Base-by-base conservation (phyloP, 64 coral and sea anemone species). In the Astreopora myriophthalma region DNA sequence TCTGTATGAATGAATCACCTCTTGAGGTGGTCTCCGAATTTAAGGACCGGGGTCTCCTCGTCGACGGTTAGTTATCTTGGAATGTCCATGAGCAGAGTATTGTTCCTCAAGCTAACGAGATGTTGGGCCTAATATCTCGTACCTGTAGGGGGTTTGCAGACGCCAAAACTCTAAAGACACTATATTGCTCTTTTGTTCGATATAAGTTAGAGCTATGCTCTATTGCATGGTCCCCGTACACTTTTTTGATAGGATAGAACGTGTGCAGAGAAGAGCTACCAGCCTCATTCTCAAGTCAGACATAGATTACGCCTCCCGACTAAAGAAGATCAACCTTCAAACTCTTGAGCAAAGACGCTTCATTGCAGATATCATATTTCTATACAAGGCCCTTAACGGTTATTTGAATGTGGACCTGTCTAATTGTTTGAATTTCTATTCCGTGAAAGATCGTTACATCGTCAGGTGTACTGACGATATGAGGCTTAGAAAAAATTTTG, bases 241-340 rank as follows among this genome's bases (percentile, higher is more conserved):
- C 86, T 19, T 30, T 34, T 64, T 76, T 62, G 73, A 61, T 4
- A 61, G 34, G 44, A n/a, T 76, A 32, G 86, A 89, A 37, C 48
- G 55, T 60, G 19, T 76, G 1, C 86, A 89, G 86, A 51, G 88
- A 70, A 79, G 88, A 8, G 88, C 88, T 30, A 48, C 76, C 22
- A 91, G 72, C 64, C 84, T 92, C 27, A 92, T 92, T 1, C 62
- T 91, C 29, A 91, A 91, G 24, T 49, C 88, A 22, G 75, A 90
- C 37, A 63, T 40, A 19, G 37, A 57, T 8, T 90, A 71, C 52
- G 60, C 65, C 44, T 66, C 65, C 78, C 57, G 75, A 16, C 3
- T 62, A 69, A 48, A 16, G 34, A 68, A 80, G 24, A 32, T 90
- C 12, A 80, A 71, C 35, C 49, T 90, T 60, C 16, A 68, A 35